phyloP scores from a whole-genome alignment of 1,140 invertebrate species.

The Streblospio benedicti region DNA sequence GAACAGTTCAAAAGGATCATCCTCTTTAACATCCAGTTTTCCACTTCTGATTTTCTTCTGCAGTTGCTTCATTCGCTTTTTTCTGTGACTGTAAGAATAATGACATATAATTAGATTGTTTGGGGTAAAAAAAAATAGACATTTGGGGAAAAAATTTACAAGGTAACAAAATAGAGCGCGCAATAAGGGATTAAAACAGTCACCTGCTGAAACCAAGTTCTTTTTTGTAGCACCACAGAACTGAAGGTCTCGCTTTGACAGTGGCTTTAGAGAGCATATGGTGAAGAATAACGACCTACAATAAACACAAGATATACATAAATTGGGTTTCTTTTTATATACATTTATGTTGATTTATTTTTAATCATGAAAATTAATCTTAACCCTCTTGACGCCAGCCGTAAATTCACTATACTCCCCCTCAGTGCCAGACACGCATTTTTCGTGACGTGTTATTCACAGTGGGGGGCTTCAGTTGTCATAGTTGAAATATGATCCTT shows the following conservation, averaged over 20 bases:
- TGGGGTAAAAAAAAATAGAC: background rate
- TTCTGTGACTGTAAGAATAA: constrained; percentile 69
- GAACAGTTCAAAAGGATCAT: constrained; percentile 95
- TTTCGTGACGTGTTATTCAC: too few species aligned
- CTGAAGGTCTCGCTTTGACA: constrained; percentile 77
- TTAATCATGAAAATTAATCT: too few species aligned
- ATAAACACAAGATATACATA: constrained; percentile 14
- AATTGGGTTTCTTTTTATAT: constrained; percentile 3
- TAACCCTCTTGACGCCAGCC: too few species aligned
- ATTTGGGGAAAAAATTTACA: background rate
- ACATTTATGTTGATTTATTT: background rate
- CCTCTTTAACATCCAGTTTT: constrained; percentile 83
- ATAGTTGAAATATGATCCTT: too few species aligned
- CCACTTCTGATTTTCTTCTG: constrained; percentile 81
- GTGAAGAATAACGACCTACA: constrained; percentile 85
- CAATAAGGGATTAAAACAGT: background rate
- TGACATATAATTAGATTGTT: constrained; percentile 19
- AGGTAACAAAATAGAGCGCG: constrained; percentile 10
- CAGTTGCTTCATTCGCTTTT: constrained; percentile 81
- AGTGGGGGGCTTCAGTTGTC: too few species aligned
- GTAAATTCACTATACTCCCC: too few species aligned
- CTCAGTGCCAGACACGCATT: too few species aligned
- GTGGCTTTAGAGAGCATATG: constrained; percentile 92
- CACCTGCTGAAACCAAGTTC: constrained; percentile 85
- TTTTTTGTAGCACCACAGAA: constrained; percentile 99